These are phyloP conservation scores for Mya arenaria DNA, from an alignment of 1,140 invertebrate species.

Conservation along the genomic window DNA sequence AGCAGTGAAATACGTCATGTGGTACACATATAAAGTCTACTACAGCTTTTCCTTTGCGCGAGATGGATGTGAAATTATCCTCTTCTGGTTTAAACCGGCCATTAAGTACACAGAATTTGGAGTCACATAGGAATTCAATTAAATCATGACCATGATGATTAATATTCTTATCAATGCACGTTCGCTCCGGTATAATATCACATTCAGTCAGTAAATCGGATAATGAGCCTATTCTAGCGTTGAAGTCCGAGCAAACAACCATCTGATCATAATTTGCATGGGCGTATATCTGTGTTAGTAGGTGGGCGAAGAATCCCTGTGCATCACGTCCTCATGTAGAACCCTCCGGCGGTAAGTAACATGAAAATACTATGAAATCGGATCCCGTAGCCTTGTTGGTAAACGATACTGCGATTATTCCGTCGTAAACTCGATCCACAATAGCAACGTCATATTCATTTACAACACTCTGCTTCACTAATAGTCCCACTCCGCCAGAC, in stretches of 20 bases:
- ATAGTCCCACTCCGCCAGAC: too few relatives aligned
- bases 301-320: constrained; percentile 11
- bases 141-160: constrained; percentile 48
- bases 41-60: constrained; percentile 1
- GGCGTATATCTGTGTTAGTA: constrained; percentile 10
- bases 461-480: too few relatives aligned
- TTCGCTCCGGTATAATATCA: background rate
- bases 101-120: constrained; percentile 15
- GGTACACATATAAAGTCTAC: constrained; percentile 44
- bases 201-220: background rate
- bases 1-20: background rate
- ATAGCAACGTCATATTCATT: too few relatives aligned
- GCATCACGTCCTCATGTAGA: constrained; percentile 21
- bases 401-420: too few relatives aligned
- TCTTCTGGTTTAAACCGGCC: background rate
- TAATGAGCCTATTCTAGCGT: constrained; percentile 2
- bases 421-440: too few relatives aligned
- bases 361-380: constrained; percentile 11
- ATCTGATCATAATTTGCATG: background rate
- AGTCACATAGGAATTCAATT: constrained; percentile 37
- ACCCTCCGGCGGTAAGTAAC: constrained; percentile 31
- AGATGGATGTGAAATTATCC: constrained; percentile 7
- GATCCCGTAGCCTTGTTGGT: too few relatives aligned
- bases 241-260: constrained; percentile 23
- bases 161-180: constrained; percentile 10